phyloP scores from a whole-genome alignment of 1,140 invertebrate genomes.

The Onthophagus taurus region DNA sequence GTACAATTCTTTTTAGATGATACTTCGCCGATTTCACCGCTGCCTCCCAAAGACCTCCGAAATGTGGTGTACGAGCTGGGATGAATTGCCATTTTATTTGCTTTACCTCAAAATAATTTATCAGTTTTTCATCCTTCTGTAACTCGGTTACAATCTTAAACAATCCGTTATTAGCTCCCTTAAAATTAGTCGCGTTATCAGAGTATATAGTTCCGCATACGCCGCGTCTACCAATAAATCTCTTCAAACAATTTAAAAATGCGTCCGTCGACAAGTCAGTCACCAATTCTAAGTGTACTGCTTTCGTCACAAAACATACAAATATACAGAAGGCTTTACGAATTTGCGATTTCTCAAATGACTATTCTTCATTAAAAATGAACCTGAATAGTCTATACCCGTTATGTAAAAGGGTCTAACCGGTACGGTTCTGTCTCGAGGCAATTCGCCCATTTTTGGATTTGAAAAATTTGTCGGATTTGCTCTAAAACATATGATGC shows the following conservation, averaged over 20 bases:
- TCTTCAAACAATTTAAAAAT: neutral
- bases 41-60: too few relatives aligned
- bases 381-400: slow-evolving; percentile 16
- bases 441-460: slow-evolving; percentile 15
- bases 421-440: slow-evolving; percentile 5
- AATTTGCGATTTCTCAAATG: slow-evolving; percentile 7
- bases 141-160: too few relatives aligned
- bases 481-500: slow-evolving; percentile 1
- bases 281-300: neutral
- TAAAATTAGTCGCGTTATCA: neutral
- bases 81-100: too few relatives aligned
- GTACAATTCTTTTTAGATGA: too few relatives aligned
- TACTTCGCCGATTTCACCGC: too few relatives aligned
- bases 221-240: neutral
- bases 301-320: slow-evolving; percentile 4
- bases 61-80: too few relatives aligned
- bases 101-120: too few relatives aligned
- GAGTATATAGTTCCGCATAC: neutral
- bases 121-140: too few relatives aligned
- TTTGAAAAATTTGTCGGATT: neutral
- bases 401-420: slow-evolving; percentile 10
- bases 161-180: neutral
- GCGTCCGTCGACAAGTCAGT: neutral
- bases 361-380: slow-evolving; percentile 11
- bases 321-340: too few relatives aligned